Base-by-base conservation (phyloP, 2,797 vertebrate species). In the Rachycentron canadum region DNA sequence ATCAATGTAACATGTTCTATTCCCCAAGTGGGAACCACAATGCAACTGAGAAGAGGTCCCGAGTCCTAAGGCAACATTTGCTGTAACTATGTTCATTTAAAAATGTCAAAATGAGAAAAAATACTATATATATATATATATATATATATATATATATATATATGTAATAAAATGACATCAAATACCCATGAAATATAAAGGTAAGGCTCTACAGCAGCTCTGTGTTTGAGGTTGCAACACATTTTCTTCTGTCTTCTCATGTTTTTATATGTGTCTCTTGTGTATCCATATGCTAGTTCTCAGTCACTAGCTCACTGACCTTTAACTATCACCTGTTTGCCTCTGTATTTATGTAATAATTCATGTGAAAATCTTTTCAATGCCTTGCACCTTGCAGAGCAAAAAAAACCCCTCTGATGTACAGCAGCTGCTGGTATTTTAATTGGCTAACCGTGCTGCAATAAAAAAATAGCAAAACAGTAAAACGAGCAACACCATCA, bases 401-500 rank as follows among this genome's bases (percentile, higher is more conserved):
- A 65, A 67, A 66, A 49, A 65, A 58, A 58, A 55, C 7, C 38
- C 36, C 12, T 68, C 34, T 65, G n/a, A 64, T 43, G 66, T 38
- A 66, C 47, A 56, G 43, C 12, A 43, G 62, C 57, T 62, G 67
- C 61, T 73, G 69, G 61, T 32, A 69, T 58, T 75, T 75, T 74
- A 82, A 78, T 56, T 79, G 61, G 56, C 36, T 57, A 80, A 69
- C 58, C 28, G 47, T 63, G 67, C 74, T 3, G 3, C 49, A 82
- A 58, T 50, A 74, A 82, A 74, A 82, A 62, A 81, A 73, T 7
- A 79, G 52, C 67, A 66, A 40, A 75, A 69, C 43, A 41, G 57
- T 12, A 13, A 26, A 52, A 57, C 7, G n/a, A 65, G 49, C 64
- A 61, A 65, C 66, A 21, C n/a, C 23, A 53, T 38, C 41, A 23